These are phyloP conservation scores for Macquaria ambigua DNA, from an alignment of 2,113 vertebrate species.

Conservation along the genomic window DNA sequence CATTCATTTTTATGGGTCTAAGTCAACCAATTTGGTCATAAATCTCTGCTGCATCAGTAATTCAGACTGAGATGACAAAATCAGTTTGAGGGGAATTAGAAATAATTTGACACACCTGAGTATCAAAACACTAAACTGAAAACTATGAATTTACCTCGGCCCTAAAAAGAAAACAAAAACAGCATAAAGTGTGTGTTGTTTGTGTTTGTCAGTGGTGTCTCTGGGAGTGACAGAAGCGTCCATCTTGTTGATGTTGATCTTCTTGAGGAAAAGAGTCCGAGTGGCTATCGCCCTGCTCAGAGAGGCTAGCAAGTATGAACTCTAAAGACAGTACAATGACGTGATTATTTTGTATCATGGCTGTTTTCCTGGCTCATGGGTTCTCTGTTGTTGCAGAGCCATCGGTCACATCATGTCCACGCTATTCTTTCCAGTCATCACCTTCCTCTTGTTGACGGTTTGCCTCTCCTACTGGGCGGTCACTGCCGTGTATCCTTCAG, in stretches of 20 bases:
- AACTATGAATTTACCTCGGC: no score
- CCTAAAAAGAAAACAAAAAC: neutral
- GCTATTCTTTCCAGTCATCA: slow-evolving; percentile 91
- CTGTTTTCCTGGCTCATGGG: neutral
- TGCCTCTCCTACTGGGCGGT: slow-evolving; percentile 93
- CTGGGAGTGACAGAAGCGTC: slow-evolving; percentile 86
- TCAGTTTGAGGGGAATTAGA: neutral
- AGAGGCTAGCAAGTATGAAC: slow-evolving; percentile 93
- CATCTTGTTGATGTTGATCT: slow-evolving; percentile 89
- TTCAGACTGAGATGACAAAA: neutral
- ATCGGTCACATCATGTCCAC: slow-evolving; percentile 90
- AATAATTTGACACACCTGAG: no score
- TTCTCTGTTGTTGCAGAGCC: slow-evolving; percentile 82
- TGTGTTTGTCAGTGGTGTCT: slow-evolving; percentile 84
- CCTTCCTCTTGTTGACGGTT: slow-evolving; percentile 89
- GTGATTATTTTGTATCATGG: no score
- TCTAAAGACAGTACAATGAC: neutral
- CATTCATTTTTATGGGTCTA: no score
- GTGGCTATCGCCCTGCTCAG: slow-evolving; percentile 90
- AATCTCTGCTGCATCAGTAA: no score
- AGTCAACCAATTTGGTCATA: no score
- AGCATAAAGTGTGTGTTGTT: neutral
- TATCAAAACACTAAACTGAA: neutral
- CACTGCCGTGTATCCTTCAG: slow-evolving; percentile 93
- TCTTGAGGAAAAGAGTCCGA: slow-evolving; percentile 88